Evolutionary conservation across 2,888 invertebrate species (phyloP).

Genomic region (Globia sparganii): DNA sequence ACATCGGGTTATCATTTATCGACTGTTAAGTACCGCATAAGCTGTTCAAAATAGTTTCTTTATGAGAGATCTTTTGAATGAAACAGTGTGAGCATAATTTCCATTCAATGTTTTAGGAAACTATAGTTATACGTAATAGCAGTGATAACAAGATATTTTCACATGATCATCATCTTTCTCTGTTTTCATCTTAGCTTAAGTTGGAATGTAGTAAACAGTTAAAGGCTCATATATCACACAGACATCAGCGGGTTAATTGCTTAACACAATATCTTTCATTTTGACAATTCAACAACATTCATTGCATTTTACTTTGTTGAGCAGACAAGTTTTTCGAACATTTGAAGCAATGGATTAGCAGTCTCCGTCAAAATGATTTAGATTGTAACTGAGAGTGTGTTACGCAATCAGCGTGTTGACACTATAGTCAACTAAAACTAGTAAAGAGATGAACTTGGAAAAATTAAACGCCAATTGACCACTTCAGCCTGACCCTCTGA

Average conservation of each 20-base stretch:
- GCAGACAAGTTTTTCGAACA: too few species aligned
- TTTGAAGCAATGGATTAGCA: too few species aligned
- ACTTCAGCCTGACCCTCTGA: neutral
- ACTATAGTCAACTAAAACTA: too few species aligned
- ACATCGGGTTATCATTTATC: constrained; percentile 29
- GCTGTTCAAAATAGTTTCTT: neutral
- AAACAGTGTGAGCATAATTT: neutral
- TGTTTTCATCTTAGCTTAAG: neutral
- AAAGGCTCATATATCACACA: neutral
- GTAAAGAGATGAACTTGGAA: neutral
- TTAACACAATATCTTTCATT: too few species aligned
- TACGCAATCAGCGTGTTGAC: too few species aligned
- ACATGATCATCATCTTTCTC: neutral
- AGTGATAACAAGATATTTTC: neutral
- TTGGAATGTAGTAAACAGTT: neutral
- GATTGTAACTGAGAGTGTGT: too few species aligned
- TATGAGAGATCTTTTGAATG: constrained; percentile 18
- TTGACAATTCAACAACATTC: too few species aligned
- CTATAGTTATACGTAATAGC: too few species aligned
- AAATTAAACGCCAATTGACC: neutral
- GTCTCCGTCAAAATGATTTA: too few species aligned
- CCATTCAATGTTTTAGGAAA: neutral
- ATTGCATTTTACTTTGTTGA: too few species aligned
- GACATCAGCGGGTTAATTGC: too few species aligned
- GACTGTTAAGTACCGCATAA: constrained; percentile 1